phyloP scores from a whole-genome alignment of 2,113 vertebrate genomes.

The Synodontis membranacea region DNA sequence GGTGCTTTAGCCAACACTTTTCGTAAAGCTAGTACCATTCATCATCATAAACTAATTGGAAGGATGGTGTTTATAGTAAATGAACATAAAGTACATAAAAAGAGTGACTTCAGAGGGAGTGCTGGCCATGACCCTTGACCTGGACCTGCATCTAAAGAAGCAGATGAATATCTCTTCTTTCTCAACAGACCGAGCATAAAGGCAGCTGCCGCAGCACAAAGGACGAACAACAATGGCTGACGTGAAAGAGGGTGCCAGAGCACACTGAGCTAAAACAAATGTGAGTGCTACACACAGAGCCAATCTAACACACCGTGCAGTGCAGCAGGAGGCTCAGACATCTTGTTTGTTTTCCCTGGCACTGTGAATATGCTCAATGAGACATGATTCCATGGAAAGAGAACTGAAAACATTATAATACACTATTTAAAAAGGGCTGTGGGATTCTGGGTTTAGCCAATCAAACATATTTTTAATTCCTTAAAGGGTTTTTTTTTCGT shows the following conservation, averaged over 20 bases:
- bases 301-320: constrained; percentile 31
- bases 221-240: constrained; percentile 8
- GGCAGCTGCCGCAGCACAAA: constrained; percentile 43
- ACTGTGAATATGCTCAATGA: constrained; percentile 24
- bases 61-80: constrained; percentile 68
- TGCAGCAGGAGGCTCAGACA: constrained; percentile 23
- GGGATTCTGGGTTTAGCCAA: constrained; percentile 10
- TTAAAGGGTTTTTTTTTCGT: not conserved
- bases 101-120: constrained; percentile 22
- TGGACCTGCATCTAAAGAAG: constrained; percentile 21
- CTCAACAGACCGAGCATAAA: constrained; percentile 43
- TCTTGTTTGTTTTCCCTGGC: constrained; percentile 23
- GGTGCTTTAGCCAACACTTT: not conserved
- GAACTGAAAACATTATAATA: not conserved
- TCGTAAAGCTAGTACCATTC: constrained; percentile 43
- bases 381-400: not conserved
- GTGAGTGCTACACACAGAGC: constrained; percentile 16
- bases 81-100: constrained; percentile 65
- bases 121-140: constrained; percentile 28
- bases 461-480: constrained; percentile 17
- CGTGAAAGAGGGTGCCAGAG: constrained; percentile 26
- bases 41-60: constrained; percentile 45
- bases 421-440: constrained; percentile 2
- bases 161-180: constrained; percentile 38
- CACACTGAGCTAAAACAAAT: constrained; percentile 28